Evolutionary conservation across 1,140 invertebrate genomes (phyloP), one percentile per base, ranked within the genome.

Genomic region (Stegodyphus dumicola): DNA sequence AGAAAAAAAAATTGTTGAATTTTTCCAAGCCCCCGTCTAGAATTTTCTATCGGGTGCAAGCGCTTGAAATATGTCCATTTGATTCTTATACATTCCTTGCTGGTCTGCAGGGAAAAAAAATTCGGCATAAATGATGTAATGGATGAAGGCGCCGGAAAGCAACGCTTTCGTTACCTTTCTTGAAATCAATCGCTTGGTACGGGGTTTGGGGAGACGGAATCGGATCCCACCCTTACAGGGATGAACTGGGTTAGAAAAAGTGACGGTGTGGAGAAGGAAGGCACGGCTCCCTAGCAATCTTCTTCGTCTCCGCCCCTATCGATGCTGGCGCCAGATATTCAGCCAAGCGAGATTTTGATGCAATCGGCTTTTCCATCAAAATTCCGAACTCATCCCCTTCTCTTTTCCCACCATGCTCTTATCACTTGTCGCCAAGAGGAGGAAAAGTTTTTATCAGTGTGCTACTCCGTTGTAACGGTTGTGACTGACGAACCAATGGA

Each of bases 331-430:
- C 78, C 78, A 73, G 78, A 71, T 80, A 80, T 15, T 15, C 78
- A 80, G 52, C 78, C 78, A 73, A 80, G 78, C 78, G 78, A 71
- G 78, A 80, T 80, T 53, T 60, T 10, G 78, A 71, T 64, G 67
- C 78, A 73, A 80, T 80, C 78, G 78, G 78, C 52, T 73, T 64
- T 80, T 80, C 78, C 78, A 80, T 80, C 78, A 80, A 80, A 80
- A 71, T 73, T 73, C 78, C 69, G 13, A 6, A 33, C 33, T 33
- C 53, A 53, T 5, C 7, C 49, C 74, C 74, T 52, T 52, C 33
- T 33, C 33, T 33, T 33, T 33, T 33, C 33, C 33, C 33, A 33
- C 33, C 33, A 33, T 33, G 33, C 65, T 51, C 54, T 73, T 73
- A 73, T 73, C 78, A 73, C 67, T 71, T 70, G 78, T 80, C 78